Evolutionary conservation across 1,140 invertebrate species (phyloP).

Genomic region (Stegodyphus dumicola): DNA sequence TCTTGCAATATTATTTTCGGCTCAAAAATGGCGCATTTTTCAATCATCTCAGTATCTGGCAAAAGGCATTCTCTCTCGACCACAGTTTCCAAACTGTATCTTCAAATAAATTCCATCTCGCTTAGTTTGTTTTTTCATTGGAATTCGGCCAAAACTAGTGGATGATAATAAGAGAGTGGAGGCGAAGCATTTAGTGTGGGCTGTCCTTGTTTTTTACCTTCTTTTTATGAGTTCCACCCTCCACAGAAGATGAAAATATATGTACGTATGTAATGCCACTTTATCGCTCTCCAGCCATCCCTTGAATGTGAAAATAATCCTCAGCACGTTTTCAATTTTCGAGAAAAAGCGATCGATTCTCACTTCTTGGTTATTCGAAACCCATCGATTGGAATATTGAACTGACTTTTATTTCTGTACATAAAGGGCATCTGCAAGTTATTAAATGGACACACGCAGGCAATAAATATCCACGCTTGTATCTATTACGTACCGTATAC

Average conservation of each 20-base stretch:
- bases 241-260: constrained; percentile 19
- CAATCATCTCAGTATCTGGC: not conserved
- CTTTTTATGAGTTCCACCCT: constrained; percentile 31
- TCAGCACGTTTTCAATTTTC: constrained; percentile 47
- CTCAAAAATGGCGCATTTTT: constrained; percentile 9
- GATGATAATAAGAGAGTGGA: constrained; percentile 32
- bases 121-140: constrained; percentile 35
- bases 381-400: too few species aligned
- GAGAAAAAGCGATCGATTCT: too few species aligned
- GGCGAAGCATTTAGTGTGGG: not conserved
- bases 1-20: not conserved
- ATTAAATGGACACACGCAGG: too few species aligned
- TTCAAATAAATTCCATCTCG: constrained; percentile 25
- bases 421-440: too few species aligned
- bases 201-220: constrained; percentile 5
- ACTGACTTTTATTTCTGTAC: too few species aligned
- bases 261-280: constrained; percentile 41
- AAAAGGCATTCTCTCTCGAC: not conserved
- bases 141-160: constrained; percentile 32
- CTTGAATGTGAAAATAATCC: constrained; percentile 46
- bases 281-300: constrained; percentile 12
- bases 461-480: too few species aligned
- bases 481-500: too few species aligned
- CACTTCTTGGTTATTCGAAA: too few species aligned
- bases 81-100: constrained; percentile 2